These are phyloP conservation scores for Crotalus helleri DNA, from an alignment of 2,113 vertebrate genomes.

Conservation along the genomic window DNA sequence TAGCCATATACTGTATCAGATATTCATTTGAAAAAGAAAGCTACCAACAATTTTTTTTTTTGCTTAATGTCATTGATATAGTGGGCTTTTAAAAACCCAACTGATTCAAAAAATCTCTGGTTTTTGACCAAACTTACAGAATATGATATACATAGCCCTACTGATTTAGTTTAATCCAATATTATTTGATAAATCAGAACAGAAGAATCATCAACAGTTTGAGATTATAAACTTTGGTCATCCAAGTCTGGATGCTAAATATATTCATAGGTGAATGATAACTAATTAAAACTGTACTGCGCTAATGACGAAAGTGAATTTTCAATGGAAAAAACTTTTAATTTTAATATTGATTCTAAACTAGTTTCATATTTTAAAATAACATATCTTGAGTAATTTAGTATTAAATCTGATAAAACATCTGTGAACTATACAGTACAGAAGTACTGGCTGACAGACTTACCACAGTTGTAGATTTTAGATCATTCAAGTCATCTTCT, in stretches of 20 bases:
- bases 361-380: neutral
- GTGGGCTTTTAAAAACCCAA: slow-evolving; percentile 20
- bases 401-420: neutral
- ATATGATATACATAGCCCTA: neutral
- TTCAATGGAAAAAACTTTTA: neutral
- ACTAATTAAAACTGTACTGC: neutral
- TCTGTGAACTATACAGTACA: neutral
- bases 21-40: slow-evolving; percentile 27
- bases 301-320: neutral
- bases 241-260: neutral
- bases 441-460: slow-evolving; percentile 13
- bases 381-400: neutral
- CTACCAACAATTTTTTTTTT: neutral
- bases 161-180: neutral
- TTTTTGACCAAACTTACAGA: neutral
- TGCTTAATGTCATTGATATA: slow-evolving; percentile 20
- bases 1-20: slow-evolving; percentile 7
- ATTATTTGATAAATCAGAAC: neutral
- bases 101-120: neutral
- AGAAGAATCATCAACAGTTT: neutral
- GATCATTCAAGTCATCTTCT: slow-evolving; percentile 50
- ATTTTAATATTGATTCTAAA: neutral
- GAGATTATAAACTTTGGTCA: neutral
- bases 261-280: neutral
- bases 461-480: slow-evolving; percentile 61